Evolutionary conservation across 2,113 vertebrate genomes (phyloP), one percentile per base, ranked within the genome.

Genomic region (Nerophis lumbriciformis): DNA sequence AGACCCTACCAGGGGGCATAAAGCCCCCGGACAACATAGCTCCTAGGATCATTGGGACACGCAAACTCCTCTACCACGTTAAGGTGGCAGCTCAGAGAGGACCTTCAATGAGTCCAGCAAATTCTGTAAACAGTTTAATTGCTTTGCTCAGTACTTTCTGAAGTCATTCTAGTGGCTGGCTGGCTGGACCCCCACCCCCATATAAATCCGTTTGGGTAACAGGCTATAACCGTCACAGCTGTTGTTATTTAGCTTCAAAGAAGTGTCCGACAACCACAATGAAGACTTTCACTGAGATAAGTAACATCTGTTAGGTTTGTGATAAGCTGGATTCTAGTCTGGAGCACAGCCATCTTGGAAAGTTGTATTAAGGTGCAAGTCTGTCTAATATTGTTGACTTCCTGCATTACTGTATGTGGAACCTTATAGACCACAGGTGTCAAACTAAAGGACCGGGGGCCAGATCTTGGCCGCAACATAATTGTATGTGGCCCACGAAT

Each of bases 201-300:
- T 59, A 76, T 72, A 81, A 82, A 87, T 87, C 78, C 76, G 66
- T 79, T 58, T 66, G 54, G 37, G 69, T 60, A 76, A 51, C 15
- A 60, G 66, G 66, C 60, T 72, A 72, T 76, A 75, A 83, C 81
- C 56, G 59, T 63, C 66, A 42, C 42, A 39, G 53, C 54, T 48
- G 35, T 49, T 54, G 52, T 64, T 62, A 68, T 72, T 66, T 66
- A 62, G 15, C 70, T 49, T 65, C 59, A 60, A 53, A 73, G 52
- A 35, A 11, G 53, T 65, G 48, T 48, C 59, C 57, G 71, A 81
- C 72, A 71, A 71, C 60, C 53, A 60, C 44, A 60, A 16, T 48
- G 53, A 78, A 62, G 56, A 66, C 49, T 51, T 68, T 61, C 3
- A 3, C 75, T 75, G 51, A 36, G 42, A 59, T 7, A 60, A n/a